Conservation (phyloP, 2,797 vertebrate genomes). For the Lophotriccus pileatus region DNA sequence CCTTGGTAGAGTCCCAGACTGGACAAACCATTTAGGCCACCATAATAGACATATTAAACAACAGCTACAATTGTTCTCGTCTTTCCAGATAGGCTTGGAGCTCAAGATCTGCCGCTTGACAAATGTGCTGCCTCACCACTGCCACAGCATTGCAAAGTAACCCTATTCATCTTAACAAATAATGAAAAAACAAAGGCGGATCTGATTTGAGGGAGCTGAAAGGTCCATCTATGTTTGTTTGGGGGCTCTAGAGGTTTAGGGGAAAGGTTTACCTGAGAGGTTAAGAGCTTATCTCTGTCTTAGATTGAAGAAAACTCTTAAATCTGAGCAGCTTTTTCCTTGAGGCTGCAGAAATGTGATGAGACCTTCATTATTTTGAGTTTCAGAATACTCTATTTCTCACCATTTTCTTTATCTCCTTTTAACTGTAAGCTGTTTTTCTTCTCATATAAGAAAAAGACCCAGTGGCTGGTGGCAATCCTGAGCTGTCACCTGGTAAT, state of each 20-base stretch:
- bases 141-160: background rate
- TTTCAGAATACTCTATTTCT: background rate
- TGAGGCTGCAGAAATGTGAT: background rate
- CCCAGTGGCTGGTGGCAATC: background rate
- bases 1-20: constrained; percentile 18
- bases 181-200: background rate
- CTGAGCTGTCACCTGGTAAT: background rate
- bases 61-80: background rate
- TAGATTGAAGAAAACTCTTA: background rate
- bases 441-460: background rate
- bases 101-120: constrained; percentile 30
- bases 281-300: background rate
- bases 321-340: background rate
- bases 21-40: background rate
- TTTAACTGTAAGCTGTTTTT: background rate
- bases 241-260: background rate
- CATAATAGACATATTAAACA: background rate
- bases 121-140: background rate
- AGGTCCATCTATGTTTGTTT: constrained; percentile 47
- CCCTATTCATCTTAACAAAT: constrained; percentile 39
- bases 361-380: constrained; percentile 9
- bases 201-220: constrained; percentile 14
- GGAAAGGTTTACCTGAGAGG: background rate
- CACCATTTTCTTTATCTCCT: background rate
- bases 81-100: background rate